A percentile compares a stretch with the other conserved stretches of the same genome.
Evolutionary conservation across 2,113 vertebrate genomes (phyloP).

Genomic region (Gavia stellata): DNA sequence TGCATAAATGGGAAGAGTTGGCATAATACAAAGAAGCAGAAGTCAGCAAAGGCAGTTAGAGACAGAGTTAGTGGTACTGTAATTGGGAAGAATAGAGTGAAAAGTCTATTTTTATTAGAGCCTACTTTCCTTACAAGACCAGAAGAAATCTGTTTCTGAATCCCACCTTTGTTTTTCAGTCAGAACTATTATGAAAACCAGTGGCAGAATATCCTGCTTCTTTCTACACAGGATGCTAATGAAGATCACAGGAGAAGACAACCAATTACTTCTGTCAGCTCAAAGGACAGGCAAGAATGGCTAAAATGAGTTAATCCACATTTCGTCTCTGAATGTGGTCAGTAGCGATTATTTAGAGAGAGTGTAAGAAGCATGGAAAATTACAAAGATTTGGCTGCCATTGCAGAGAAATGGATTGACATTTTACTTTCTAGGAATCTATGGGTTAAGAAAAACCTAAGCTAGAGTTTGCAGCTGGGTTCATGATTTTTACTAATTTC

Average conservation of each 20-base stretch:
- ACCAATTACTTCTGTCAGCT: neutral
- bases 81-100: accelerated
- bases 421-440: neutral
- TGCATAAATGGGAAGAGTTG: neutral
- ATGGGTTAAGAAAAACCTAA: neutral
- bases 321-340: neutral
- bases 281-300: neutral
- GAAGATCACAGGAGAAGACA: neutral
- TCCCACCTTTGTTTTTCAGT: neutral
- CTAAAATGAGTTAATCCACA: neutral
- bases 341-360: neutral
- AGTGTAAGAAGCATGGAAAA: neutral
- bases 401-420: neutral
- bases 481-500: neutral
- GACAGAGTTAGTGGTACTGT: neutral
- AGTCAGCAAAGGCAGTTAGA: neutral
- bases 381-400: neutral
- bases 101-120: neutral
- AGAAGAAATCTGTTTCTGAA: neutral
- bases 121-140: neutral
- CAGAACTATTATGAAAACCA: neutral
- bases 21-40: neutral
- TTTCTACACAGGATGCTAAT: accelerated
- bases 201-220: neutral
- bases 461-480: neutral